Evolutionary conservation across 2,797 vertebrate species (phyloP).

Genomic region (Percopsis omiscomaycus): DNA sequence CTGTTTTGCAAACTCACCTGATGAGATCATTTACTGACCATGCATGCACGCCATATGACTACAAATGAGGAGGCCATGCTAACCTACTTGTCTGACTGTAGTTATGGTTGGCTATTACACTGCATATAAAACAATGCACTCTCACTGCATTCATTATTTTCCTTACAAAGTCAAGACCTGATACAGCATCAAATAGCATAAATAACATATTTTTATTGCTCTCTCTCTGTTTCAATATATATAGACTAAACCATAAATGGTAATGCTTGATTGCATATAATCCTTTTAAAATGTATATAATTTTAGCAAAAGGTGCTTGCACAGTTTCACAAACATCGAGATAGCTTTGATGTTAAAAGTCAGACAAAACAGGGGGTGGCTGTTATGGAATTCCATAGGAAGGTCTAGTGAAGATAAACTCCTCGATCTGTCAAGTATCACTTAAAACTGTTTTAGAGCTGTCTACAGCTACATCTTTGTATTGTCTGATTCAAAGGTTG

Average conservation of each 20-base stretch:
- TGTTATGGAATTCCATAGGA: constrained; percentile 60
- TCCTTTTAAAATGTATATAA: neutral
- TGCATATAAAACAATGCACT: constrained; percentile 62
- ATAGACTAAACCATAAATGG: no score
- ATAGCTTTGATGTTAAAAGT: constrained; percentile 48
- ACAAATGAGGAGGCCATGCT: constrained; percentile 51
- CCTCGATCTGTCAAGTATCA: constrained; percentile 63
- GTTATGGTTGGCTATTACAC: constrained; percentile 41
- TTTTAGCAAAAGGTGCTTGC: neutral
- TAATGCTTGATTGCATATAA: neutral
- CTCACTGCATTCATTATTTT: constrained; percentile 54
- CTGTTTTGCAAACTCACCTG: constrained; percentile 40
- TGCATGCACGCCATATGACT: constrained; percentile 43
- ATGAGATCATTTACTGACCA: constrained; percentile 45
- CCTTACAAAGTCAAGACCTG: constrained; percentile 46
- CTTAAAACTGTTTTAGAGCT: constrained; percentile 65
- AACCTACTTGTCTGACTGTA: constrained; percentile 52
- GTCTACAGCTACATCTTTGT: constrained; percentile 63
- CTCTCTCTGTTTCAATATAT: no score
- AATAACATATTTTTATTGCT: no score
- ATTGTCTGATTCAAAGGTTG: constrained; percentile 72
- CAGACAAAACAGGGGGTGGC: constrained; percentile 69
- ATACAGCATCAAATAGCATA: neutral
- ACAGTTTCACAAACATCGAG: constrained; percentile 35
- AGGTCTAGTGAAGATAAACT: constrained; percentile 58